phyloP scores from a whole-genome alignment of 2,113 vertebrate genomes.

The Laticauda laticaudata region DNA sequence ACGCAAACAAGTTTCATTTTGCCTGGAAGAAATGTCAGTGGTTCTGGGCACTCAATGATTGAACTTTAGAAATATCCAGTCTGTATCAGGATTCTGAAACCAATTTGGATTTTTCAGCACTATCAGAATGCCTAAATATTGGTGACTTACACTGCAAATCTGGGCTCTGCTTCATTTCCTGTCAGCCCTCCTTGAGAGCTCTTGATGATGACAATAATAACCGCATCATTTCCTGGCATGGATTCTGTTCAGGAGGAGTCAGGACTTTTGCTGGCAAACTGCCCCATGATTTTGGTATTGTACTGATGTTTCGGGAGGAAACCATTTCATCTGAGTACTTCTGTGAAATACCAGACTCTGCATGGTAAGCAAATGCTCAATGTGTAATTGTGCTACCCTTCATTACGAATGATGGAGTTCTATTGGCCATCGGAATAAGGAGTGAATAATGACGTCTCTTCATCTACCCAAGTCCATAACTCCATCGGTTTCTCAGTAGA shows the following conservation, averaged over 20 bases:
- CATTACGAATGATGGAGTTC: neutral
- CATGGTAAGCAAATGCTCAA: neutral
- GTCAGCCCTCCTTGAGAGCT: neutral
- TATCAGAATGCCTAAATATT: neutral
- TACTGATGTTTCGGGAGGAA: neutral
- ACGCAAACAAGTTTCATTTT: neutral
- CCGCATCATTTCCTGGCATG: neutral
- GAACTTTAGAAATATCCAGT: neutral
- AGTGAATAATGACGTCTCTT: neutral
- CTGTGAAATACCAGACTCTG: neutral
- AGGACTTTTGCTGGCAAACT: neutral
- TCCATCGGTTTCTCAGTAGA: neutral
- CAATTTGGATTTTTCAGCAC: neutral
- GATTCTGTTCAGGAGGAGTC: neutral
- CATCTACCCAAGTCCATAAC: neutral
- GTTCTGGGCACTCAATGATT: neutral
- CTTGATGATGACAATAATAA: neutral
- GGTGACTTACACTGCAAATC: neutral
- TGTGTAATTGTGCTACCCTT: neutral
- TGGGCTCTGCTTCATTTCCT: neutral
- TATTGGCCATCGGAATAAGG: neutral
- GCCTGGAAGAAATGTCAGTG: neutral
- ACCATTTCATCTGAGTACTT: neutral
- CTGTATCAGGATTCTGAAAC: neutral
- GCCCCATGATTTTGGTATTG: neutral